A percentile compares a stretch with the other conserved stretches of the same genome.
These are phyloP conservation scores for Calosoma granatense DNA, from an alignment of 1,140 invertebrate genomes.

Conservation along the genomic window DNA sequence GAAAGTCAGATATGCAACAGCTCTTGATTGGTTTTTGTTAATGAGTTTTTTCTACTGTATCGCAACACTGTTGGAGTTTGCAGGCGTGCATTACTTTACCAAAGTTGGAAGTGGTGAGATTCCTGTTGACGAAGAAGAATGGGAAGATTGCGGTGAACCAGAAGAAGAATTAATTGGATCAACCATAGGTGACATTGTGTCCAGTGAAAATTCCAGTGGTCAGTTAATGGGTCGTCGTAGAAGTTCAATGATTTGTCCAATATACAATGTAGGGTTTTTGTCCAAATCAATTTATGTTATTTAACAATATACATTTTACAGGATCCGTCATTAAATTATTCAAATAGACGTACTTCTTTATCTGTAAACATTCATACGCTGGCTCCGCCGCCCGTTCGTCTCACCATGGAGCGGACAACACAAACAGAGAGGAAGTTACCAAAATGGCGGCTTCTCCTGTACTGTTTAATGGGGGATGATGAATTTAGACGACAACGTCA, in stretches of 20 bases:
- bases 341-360: constrained; percentile 24
- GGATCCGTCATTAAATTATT: constrained; percentile 24
- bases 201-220: constrained; percentile 15
- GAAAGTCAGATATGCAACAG: constrained; percentile 81
- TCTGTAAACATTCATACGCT: constrained; percentile 17
- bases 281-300: not conserved
- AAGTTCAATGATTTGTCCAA: constrained; percentile 47
- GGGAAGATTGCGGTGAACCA: constrained; percentile 49
- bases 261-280: constrained; percentile 44
- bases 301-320: constrained; percentile 11
- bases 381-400: constrained; percentile 33
- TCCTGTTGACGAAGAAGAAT: constrained; percentile 66
- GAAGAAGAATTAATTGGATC: constrained; percentile 41
- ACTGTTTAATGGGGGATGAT: constrained; percentile 69
- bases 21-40: constrained; percentile 84
- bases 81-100: constrained; percentile 63
- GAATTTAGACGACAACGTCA: constrained; percentile 64
- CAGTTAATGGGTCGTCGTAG: constrained; percentile 29
- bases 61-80: constrained; percentile 84
- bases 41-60: constrained; percentile 93
- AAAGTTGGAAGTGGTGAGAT: constrained; percentile 74
- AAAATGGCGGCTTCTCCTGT: constrained; percentile 65
- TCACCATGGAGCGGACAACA: constrained; percentile 67
- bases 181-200: constrained; percentile 17
- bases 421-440: constrained; percentile 66